Percentiles rank a stretch among this genome's conserved stretches.
These are phyloP conservation scores for Patella vulgata DNA, from an alignment of 1,140 invertebrate genomes.

Conservation along the genomic window DNA sequence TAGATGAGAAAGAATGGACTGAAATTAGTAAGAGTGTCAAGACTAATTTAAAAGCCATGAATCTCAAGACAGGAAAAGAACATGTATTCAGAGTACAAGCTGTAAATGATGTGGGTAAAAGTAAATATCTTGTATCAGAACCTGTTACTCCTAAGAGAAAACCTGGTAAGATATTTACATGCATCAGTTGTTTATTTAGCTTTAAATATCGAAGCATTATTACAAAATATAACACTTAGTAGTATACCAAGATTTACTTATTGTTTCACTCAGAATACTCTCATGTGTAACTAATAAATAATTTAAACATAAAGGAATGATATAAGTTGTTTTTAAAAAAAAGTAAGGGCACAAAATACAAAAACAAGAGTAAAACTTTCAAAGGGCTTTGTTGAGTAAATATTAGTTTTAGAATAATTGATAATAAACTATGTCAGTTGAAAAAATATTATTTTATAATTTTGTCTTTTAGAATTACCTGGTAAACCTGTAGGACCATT, in stretches of 20 bases:
- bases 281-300: no score
- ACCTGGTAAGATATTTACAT: slow-evolving; percentile 40
- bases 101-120: slow-evolving; percentile 90
- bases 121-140: slow-evolving; percentile 86
- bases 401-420: no score
- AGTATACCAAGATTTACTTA: no score
- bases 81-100: slow-evolving; percentile 76
- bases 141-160: slow-evolving; percentile 87
- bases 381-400: no score
- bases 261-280: no score
- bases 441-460: slow-evolving; percentile 20
- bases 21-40: slow-evolving; percentile 78
- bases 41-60: slow-evolving; percentile 69
- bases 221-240: no score
- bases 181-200: neutral
- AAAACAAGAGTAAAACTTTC: no score
- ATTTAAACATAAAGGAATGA: no score
- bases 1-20: slow-evolving; percentile 75
- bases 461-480: slow-evolving; percentile 76
- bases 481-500: slow-evolving; percentile 83
- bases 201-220: neutral
- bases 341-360: no score
- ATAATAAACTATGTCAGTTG: no score
- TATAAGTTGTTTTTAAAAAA: no score
- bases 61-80: slow-evolving; percentile 75